Evolutionary conservation across 2,888 invertebrate genomes (phyloP).

Genomic region (Euplagia quadripunctaria): DNA sequence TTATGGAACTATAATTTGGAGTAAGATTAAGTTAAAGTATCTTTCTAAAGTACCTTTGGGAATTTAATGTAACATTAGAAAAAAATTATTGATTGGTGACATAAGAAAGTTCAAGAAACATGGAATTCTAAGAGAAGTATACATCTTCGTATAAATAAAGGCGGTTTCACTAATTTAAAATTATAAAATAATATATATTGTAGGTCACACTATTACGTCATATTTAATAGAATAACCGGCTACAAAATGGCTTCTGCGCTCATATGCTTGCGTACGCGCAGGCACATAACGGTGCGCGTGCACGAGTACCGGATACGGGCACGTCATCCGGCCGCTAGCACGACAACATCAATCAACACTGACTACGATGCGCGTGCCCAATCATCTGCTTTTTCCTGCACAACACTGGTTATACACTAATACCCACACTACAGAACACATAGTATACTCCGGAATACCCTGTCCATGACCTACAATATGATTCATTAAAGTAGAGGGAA

Average conservation of each 20-base stretch:
- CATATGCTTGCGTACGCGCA: conserved; percentile 42
- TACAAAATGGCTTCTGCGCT: conserved; percentile 8
- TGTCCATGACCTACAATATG: conserved; percentile 5
- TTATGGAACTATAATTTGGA: no score
- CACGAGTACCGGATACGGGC: conserved; percentile 48
- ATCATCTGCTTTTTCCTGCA: conserved; percentile 50
- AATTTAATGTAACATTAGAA: no score
- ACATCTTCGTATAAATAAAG: neutral
- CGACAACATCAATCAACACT: conserved; percentile 54
- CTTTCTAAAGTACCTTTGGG: no score
- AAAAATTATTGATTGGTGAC: no score
- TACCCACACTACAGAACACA: neutral
- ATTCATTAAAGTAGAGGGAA: neutral
- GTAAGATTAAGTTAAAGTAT: no score
- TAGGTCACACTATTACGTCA: conserved; percentile 11
- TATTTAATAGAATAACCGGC: conserved; percentile 8
- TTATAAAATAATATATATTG: neutral
- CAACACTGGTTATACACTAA: conserved; percentile 20
- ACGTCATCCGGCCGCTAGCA: conserved; percentile 51
- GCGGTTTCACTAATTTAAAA: neutral
- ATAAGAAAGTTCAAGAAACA: no score
- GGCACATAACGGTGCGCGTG: conserved; percentile 54
- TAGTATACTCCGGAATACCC: neutral
- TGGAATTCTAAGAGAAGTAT: no score
- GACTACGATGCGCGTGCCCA: conserved; percentile 51